Evolutionary conservation across 1,140 invertebrate species (phyloP).

Genomic region (Sminthurinus signatus): DNA sequence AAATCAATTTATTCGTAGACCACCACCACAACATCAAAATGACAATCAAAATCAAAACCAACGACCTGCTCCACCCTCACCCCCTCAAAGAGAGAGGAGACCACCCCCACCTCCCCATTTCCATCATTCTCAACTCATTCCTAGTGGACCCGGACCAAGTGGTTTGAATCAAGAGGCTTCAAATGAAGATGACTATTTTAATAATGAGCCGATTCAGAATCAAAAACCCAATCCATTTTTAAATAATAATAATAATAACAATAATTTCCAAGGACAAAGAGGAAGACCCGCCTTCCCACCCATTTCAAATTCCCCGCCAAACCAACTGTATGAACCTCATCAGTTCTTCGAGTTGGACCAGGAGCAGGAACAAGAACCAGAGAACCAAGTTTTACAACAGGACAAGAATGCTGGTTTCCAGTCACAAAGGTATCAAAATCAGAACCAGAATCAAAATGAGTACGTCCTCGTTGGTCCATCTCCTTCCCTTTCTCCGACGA

Average conservation of each 20-base stretch:
- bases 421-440: background rate
- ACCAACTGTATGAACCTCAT: background rate
- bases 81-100: background rate
- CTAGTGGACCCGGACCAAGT: too few relatives aligned
- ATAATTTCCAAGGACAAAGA: background rate
- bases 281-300: background rate
- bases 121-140: background rate
- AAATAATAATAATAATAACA: background rate
- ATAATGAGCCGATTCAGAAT: background rate
- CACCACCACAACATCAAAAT: constrained; percentile 12
- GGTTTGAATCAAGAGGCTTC: too few relatives aligned
- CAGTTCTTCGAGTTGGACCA: background rate
- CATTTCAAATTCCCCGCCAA: background rate
- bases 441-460: too few relatives aligned
- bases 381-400: background rate
- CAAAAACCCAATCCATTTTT: background rate
- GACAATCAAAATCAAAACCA: background rate
- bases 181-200: background rate
- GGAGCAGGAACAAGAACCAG: background rate
- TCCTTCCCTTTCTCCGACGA: too few relatives aligned
- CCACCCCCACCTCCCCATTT: background rate
- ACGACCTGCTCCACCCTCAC: constrained; percentile 6
- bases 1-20: background rate
- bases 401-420: background rate
- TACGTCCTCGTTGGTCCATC: too few relatives aligned